phyloP scores from a whole-genome alignment of 1,140 invertebrate genomes.

The Ooceraea biroi region DNA sequence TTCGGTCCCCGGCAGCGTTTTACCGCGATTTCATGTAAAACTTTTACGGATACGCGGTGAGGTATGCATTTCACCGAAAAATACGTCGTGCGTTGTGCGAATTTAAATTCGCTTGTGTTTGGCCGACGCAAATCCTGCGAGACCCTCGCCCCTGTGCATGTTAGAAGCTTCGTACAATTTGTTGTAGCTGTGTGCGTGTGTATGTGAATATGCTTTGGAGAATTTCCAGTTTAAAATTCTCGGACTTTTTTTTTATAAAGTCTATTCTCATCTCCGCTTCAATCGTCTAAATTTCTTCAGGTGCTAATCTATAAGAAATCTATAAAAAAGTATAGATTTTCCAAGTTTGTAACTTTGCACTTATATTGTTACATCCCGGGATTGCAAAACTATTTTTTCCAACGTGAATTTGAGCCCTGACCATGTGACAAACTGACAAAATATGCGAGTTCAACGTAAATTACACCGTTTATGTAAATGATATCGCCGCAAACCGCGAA shows the following conservation, averaged over 20 bases:
- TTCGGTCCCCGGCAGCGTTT: constrained; percentile 34
- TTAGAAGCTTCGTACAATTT: background rate
- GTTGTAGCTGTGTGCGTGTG: too few species aligned
- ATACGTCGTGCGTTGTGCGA: constrained; percentile 35
- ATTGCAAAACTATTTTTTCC: background rate
- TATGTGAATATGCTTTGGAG: too few species aligned
- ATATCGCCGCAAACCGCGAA: constrained; percentile 23
- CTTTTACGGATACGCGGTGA: constrained; percentile 38
- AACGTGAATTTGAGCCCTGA: background rate
- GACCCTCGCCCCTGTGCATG: background rate
- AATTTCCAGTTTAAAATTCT: background rate
- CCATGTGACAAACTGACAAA: too few species aligned
- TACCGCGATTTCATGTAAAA: constrained; percentile 55
- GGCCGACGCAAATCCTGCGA: background rate
- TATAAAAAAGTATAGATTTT: background rate
- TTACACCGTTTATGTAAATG: background rate
- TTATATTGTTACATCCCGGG: background rate
- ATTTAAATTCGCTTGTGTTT: constrained; percentile 48
- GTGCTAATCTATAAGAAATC: background rate
- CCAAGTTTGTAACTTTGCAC: background rate
- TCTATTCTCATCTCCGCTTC: too few species aligned
- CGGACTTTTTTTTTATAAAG: background rate
- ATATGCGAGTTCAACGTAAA: background rate
- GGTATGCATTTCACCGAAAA: constrained; percentile 15
- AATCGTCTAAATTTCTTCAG: background rate